Evolutionary conservation across 2,888 invertebrate genomes (phyloP).

Genomic region (Brachynemurus nebulosus): DNA sequence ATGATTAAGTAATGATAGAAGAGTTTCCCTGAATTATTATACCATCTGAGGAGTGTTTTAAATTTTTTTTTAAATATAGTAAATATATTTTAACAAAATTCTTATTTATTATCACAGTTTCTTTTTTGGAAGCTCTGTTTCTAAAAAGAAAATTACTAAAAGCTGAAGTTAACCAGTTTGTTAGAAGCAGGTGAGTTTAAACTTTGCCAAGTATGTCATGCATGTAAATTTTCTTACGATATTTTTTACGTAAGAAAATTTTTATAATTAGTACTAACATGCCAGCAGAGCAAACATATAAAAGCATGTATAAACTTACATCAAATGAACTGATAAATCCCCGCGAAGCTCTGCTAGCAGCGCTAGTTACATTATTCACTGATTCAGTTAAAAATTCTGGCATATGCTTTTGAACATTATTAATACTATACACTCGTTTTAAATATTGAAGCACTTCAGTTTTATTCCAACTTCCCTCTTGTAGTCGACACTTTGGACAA

Average conservation of each 20-base stretch:
- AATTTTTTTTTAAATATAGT: too few relatives aligned
- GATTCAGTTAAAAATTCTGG: slow-evolving; percentile 19
- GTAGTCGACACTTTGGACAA: slow-evolving; percentile 56
- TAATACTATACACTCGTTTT: slow-evolving; percentile 36
- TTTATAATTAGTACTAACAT: slow-evolving; percentile 63
- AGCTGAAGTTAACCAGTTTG: too few relatives aligned
- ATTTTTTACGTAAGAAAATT: slow-evolving; percentile 57
- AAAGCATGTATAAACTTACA: slow-evolving; percentile 60
- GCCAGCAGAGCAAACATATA: slow-evolving; percentile 59
- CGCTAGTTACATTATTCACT: slow-evolving; percentile 16
- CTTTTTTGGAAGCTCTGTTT: too few relatives aligned
- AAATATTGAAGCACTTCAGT: slow-evolving; percentile 49
- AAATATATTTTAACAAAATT: too few relatives aligned
- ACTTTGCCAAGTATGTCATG: slow-evolving; percentile 58
- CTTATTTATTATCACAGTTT: too few relatives aligned
- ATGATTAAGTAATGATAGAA: too few relatives aligned
- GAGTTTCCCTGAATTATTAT: too few relatives aligned
- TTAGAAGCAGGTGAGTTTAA: too few relatives aligned
- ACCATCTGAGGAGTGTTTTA: too few relatives aligned
- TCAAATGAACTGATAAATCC: slow-evolving; percentile 32
- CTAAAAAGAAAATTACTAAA: too few relatives aligned
- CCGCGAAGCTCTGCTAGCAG: slow-evolving; percentile 19
- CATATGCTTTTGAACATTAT: slow-evolving; percentile 24
- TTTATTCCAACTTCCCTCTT: slow-evolving; percentile 44
- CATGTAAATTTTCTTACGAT: slow-evolving; percentile 59